A percentile compares a stretch with the other conserved stretches of the same genome.
Conservation (phyloP, 2,888 invertebrate genomes). For the Ophion obscuratus region DNA sequence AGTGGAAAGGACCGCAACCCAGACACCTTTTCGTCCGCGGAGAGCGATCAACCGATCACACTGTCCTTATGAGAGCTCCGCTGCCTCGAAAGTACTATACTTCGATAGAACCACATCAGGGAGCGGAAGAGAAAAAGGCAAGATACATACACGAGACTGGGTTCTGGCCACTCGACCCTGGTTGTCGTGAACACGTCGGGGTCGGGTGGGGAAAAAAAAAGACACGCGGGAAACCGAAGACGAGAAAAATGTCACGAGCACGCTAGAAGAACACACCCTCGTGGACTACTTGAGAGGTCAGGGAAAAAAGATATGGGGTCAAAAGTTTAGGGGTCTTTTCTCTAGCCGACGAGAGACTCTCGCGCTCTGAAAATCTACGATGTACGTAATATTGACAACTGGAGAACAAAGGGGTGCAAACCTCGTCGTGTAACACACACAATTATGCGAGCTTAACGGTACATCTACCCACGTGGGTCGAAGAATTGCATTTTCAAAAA, state of each 20-base stretch:
- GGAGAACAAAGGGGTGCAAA: neutral
- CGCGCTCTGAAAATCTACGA: slow-evolving; percentile 8
- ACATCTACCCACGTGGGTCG: no score
- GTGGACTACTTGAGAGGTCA: slow-evolving; percentile 61
- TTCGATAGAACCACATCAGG: slow-evolving; percentile 24
- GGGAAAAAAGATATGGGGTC: slow-evolving; percentile 52
- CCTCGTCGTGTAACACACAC: no score
- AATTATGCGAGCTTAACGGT: no score
- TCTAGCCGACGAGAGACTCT: slow-evolving; percentile 29
- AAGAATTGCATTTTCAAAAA: no score
- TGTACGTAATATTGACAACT: neutral
- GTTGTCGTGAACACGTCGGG: slow-evolving; percentile 40
- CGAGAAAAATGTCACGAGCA: slow-evolving; percentile 32
- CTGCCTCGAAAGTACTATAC: slow-evolving; percentile 21
- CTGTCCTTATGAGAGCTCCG: slow-evolving; percentile 58
- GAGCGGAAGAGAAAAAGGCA: neutral
- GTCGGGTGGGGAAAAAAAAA: slow-evolving; percentile 3
- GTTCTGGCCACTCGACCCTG: slow-evolving; percentile 50
- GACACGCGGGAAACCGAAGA: slow-evolving; percentile 14
- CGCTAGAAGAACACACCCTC: slow-evolving; percentile 38
- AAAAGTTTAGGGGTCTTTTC: slow-evolving; percentile 26
- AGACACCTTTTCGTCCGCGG: slow-evolving; percentile 56
- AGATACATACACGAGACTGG: slow-evolving; percentile 44
- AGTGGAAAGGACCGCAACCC: slow-evolving; percentile 30
- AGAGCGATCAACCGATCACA: slow-evolving; percentile 64